These are phyloP conservation scores for Chaunax sp. DNA, from an alignment of 2,797 vertebrate genomes.

Conservation along the genomic window DNA sequence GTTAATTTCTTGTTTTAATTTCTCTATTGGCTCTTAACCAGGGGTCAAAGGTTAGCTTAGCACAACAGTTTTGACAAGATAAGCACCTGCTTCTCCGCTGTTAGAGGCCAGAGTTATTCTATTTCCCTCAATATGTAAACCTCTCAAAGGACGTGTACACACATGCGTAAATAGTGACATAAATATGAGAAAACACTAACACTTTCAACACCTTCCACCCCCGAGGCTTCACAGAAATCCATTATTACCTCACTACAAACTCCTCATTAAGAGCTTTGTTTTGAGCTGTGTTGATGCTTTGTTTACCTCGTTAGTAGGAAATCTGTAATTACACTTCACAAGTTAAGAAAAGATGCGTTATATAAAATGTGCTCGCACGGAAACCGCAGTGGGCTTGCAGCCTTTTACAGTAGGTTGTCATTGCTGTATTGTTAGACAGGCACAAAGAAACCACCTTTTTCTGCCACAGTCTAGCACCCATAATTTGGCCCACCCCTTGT, in stretches of 20 bases:
- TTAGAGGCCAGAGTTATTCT: slow-evolving; percentile 71
- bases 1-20: slow-evolving; percentile 76
- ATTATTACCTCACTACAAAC: slow-evolving; percentile 67
- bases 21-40: slow-evolving; percentile 89
- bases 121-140: slow-evolving; percentile 78
- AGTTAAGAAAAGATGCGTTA: slow-evolving; percentile 60
- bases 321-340: slow-evolving; percentile 74
- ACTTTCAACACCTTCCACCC: slow-evolving; percentile 73
- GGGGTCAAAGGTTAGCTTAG: slow-evolving; percentile 89
- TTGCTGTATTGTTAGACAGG: slow-evolving; percentile 74
- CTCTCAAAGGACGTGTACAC: slow-evolving; percentile 70
- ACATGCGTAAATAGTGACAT: slow-evolving; percentile 73
- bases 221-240: slow-evolving; percentile 53
- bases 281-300: slow-evolving; percentile 66
- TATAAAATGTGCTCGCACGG: slow-evolving; percentile 65
- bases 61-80: slow-evolving; percentile 89
- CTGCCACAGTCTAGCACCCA: slow-evolving; percentile 70
- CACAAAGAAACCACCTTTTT: slow-evolving; percentile 71
- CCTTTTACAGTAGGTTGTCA: slow-evolving; percentile 55
- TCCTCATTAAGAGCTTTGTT: slow-evolving; percentile 66
- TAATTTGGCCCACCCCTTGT: slow-evolving; percentile 78
- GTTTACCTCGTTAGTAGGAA: slow-evolving; percentile 74
- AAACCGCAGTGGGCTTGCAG: slow-evolving; percentile 49
- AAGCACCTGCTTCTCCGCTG: slow-evolving; percentile 89
- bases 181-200: slow-evolving; percentile 72